Evolutionary conservation across 1,140 invertebrate species (phyloP), one percentile per base, ranked within the genome.

Genomic region (Drosophila santomea): DNA sequence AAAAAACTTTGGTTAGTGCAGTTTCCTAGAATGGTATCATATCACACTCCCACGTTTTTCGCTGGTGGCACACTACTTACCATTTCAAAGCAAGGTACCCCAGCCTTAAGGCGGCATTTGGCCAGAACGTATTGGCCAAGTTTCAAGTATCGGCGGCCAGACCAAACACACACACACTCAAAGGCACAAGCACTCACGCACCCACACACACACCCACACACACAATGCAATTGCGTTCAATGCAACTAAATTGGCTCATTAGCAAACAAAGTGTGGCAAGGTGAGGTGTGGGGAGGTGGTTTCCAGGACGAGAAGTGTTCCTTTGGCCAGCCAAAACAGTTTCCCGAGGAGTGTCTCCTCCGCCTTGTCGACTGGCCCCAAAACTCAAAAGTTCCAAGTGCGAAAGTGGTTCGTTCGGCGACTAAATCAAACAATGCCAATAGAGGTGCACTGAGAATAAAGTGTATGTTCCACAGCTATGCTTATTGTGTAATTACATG

Each of bases 211-310:
- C 58, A 48, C 63, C 62, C 45, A 51, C 32, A 20, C n/a, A 32
- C 8, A 44, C 57, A 41, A 66, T 74, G 74, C 64, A 75, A 88
- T 79, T 86, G 64, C 78, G 74, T 78, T 78, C 69, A 69, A 79
- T 88, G 83, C 83, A 88, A 88, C 83, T 89, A 88, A 88, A 88
- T 88, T 89, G 83, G 72, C 83, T 88, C 83, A 88, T 88, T 88
- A 88, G 84, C 66, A 75, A 74, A 80, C 83, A 88, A 75, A 82
- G 75, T 68, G 79, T 41, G 58, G 20, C 45, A 36, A 25, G 71
- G 32, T 32, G 58, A 12, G 8, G 43, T 14, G 14, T 3, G 11
- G 23, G 5, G 17, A 7, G 47, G 38, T 41, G 47, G 15, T n/a
- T 20, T 38, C 20, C 32, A 38, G 36, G 25, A 51, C 36, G 41